Evolutionary conservation across 2,113 vertebrate species (phyloP), one percentile per base, ranked within the genome.

Genomic region (Mus musculus): DNA sequence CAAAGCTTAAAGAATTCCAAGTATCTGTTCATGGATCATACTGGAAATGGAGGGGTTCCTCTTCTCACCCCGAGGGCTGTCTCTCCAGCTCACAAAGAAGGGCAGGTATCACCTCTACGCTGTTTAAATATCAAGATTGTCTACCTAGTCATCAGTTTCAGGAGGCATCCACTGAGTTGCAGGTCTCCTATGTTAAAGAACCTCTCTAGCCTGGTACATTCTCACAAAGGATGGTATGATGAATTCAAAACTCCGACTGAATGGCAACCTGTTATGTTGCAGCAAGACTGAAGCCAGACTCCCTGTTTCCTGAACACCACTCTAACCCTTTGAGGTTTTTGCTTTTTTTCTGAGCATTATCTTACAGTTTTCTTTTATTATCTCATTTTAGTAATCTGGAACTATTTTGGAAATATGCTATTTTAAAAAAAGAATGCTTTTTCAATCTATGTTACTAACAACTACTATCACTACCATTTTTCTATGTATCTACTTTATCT

Each of bases 371-470:
- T 81, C 28, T 54, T 67, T 52, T 59, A 46, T 42, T 20, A 33
- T 24, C 6, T 17, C 28, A 30, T 88, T 96, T 71, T 54, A 63
- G 36, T 30, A 30, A 95, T 78, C 1, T 75, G 12, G 30, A 59
- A 95, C 94, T 92, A 89, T 63, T 92, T 90, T 73, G 22, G 59
- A 81, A 33, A 89, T n/a, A 10, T 63, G 11, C 19, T 87, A 89
- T n/a, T 46, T 77, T 89, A 69, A 93, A 69, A 63, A 12, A 2
- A 88, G 54, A 96, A 84, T 52, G 33, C 13, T 93, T 93, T 87
- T 75, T 17, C 72, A 56, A 75, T 71, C 59, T 95, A 19, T 14
- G 39, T 36, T 67, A 30, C 71, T 56, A 77, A 81, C 24, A 81
- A 95, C 3, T 22, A 67, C 26, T 9, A 63, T 54, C 28, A 28